These are phyloP conservation scores for Saccostrea glomerata DNA, from an alignment of 1,140 invertebrate genomes.

Conservation along the genomic window DNA sequence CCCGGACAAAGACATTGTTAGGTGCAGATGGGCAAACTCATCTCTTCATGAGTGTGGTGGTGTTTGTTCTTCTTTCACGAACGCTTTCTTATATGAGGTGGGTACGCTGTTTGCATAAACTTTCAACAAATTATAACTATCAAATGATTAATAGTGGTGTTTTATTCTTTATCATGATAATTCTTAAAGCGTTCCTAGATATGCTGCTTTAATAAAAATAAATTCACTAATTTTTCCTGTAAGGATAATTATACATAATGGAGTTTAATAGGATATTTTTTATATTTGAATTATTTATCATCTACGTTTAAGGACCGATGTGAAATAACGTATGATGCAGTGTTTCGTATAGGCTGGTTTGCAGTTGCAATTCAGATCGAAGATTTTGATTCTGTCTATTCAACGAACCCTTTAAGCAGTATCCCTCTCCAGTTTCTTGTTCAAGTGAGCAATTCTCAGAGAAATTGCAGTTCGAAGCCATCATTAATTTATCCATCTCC, in stretches of 20 bases:
- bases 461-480: not conserved
- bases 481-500: conserved; percentile 6
- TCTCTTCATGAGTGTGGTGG: too few relatives aligned
- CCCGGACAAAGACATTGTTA: too few relatives aligned
- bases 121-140: conserved; percentile 41
- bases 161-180: too few relatives aligned
- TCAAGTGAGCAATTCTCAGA: conserved; percentile 1
- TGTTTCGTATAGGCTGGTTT: conserved; percentile 29
- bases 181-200: too few relatives aligned
- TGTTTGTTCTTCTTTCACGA: too few relatives aligned
- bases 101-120: not conserved
- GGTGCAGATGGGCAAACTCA: too few relatives aligned
- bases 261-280: too few relatives aligned
- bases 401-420: conserved; percentile 45
- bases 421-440: conserved; percentile 52
- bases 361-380: conserved; percentile 54
- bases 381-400: conserved; percentile 34
- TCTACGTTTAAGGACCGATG: conserved; percentile 5
- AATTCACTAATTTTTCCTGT: too few relatives aligned
- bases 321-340: conserved; percentile 25
- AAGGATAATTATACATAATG: conserved; percentile 3
- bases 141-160: conserved; percentile 27
- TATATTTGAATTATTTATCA: not conserved
- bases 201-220: too few relatives aligned
- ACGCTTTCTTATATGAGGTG: too few relatives aligned